phyloP scores from a whole-genome alignment of 2,888 invertebrate species.

The Mythimna pallens region DNA sequence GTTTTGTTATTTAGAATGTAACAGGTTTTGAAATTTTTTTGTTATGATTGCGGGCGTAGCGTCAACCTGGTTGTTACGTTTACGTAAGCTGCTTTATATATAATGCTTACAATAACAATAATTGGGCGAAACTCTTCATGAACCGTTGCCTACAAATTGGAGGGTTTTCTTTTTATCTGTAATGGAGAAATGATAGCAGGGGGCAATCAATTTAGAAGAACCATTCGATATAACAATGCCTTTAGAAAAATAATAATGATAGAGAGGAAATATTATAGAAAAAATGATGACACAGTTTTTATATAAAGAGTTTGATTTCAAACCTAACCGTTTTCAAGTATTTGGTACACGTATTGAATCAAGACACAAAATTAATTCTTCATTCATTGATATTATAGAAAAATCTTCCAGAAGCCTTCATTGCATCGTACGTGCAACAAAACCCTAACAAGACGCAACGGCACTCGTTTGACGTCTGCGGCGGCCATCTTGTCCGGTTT shows the following conservation, averaged over 20 bases:
- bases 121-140: slow-evolving; percentile 37
- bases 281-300: too few relatives aligned
- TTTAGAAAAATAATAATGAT: not conserved
- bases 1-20: slow-evolving; percentile 46
- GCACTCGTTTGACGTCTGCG: slow-evolving; percentile 55
- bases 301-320: not conserved
- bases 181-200: not conserved
- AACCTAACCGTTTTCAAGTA: not conserved
- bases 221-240: slow-evolving; percentile 2
- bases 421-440: slow-evolving; percentile 52
- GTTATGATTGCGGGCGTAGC: slow-evolving; percentile 21
- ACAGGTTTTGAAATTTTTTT: slow-evolving; percentile 28
- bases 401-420: slow-evolving; percentile 40
- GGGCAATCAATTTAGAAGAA: not conserved
- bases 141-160: slow-evolving; percentile 29
- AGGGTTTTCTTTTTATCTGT: slow-evolving; percentile 16
- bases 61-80: slow-evolving; percentile 15
- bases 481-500: slow-evolving; percentile 82
- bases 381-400: slow-evolving; percentile 6
- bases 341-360: not conserved
- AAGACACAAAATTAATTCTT: not conserved
- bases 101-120: slow-evolving; percentile 42
- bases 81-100: slow-evolving; percentile 26
- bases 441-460: slow-evolving; percentile 52
- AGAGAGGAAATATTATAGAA: not conserved